A percentile compares a stretch with the other conserved stretches of the same genome.
phyloP scores from a whole-genome alignment of 1,140 invertebrate species.

The Trissolcus basalis region DNA sequence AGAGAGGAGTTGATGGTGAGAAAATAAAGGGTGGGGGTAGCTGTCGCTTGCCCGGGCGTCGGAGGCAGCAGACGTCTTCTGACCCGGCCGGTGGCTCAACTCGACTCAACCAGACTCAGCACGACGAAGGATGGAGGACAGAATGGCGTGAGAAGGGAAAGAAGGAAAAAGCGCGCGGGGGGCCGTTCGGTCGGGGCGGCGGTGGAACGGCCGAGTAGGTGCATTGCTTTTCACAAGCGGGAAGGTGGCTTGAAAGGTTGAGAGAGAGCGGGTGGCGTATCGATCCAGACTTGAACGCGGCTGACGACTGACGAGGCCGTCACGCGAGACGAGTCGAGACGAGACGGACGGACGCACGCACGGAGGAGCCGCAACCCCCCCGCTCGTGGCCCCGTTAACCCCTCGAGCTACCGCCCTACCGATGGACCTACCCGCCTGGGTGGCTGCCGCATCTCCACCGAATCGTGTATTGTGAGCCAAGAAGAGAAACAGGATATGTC shows the following conservation, averaged over 20 bases:
- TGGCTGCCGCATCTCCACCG: constrained; percentile 38
- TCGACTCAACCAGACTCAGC: constrained; percentile 71
- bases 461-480: constrained; percentile 3
- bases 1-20: constrained; percentile 51
- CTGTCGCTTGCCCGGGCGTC: constrained; percentile 76
- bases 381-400: constrained; percentile 28
- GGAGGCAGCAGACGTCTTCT: constrained; percentile 77
- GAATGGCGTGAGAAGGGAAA: constrained; percentile 61
- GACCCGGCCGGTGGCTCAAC: constrained; percentile 75
- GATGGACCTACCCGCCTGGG: constrained; percentile 30
- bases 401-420: constrained; percentile 15
- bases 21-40: constrained; percentile 69
- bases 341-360: constrained; percentile 63
- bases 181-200: constrained; percentile 43
- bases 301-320: constrained; percentile 76
- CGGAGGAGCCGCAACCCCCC: constrained; percentile 62
- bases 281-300: constrained; percentile 73
- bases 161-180: constrained; percentile 52
- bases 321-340: constrained; percentile 76
- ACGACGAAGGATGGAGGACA: constrained; percentile 48
- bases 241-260: constrained; percentile 47
- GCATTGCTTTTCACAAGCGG: constrained; percentile 64
- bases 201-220: constrained; percentile 58
- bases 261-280: constrained; percentile 65
- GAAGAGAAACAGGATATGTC: constrained; percentile 42